phyloP scores from a whole-genome alignment of 1,140 invertebrate species.

The Manduca sexta region DNA sequence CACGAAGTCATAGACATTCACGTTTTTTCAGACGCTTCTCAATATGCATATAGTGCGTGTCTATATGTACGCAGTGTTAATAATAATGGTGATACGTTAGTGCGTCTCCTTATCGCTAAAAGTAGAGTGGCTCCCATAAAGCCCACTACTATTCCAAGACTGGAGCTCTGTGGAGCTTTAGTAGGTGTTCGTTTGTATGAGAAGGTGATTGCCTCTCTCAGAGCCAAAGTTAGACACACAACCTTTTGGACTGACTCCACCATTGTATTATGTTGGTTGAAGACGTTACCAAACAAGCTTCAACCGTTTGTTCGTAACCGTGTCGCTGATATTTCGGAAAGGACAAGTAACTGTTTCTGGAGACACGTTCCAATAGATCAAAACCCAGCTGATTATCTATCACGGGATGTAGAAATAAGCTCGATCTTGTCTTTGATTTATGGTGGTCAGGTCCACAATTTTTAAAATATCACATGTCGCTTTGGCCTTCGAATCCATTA shows the following conservation, averaged over 20 bases:
- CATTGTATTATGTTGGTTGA: conserved; percentile 36
- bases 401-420: neutral
- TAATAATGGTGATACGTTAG: neutral
- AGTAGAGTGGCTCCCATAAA: conserved; percentile 62
- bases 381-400: neutral
- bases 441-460: conserved; percentile 1
- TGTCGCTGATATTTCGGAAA: conserved; percentile 36
- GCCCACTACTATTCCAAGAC: conserved; percentile 17
- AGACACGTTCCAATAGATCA: conserved; percentile 20
- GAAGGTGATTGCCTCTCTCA: conserved; percentile 15
- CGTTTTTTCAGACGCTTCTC: conserved; percentile 6
- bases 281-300: conserved; percentile 12
- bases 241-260: conserved; percentile 39
- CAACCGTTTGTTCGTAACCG: conserved; percentile 43
- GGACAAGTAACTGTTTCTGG: conserved; percentile 19
- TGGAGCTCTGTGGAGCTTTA: conserved; percentile 45
- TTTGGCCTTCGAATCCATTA: neutral
- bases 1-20: conserved; percentile 1
- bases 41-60: conserved; percentile 7
- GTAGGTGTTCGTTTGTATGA: conserved; percentile 33
- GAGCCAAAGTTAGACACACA: neutral
- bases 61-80: conserved; percentile 4
- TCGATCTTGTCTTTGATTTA: neutral
- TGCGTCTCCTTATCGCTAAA: conserved; percentile 24
- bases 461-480: neutral